A percentile compares a stretch with the other conserved stretches of the same genome.
These are phyloP conservation scores for Akabosia matsudoensis DNA, from an alignment of 1,140 invertebrate genomes.

Conservation along the genomic window DNA sequence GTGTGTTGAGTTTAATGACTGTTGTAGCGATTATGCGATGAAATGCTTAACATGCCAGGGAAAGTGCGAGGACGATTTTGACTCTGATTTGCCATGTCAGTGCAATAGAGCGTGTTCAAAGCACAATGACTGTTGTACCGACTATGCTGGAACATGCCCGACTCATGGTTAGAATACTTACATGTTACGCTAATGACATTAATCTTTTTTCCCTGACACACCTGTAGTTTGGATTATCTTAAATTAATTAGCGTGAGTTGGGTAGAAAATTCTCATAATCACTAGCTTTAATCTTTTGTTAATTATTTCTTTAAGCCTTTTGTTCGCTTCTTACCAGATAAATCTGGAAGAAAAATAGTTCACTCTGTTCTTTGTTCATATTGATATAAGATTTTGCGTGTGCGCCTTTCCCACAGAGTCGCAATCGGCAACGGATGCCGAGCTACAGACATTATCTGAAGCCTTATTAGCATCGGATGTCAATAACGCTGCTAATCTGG, in stretches of 20 bases:
- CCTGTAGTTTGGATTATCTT: too few species aligned
- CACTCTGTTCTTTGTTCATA: too few species aligned
- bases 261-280: too few species aligned
- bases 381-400: too few species aligned
- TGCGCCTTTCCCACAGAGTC: not conserved
- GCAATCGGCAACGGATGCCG: slow-evolving; percentile 57
- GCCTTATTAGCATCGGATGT: slow-evolving; percentile 66
- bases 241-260: too few species aligned
- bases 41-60: slow-evolving; percentile 34
- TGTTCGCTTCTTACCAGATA: too few species aligned
- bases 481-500: slow-evolving; percentile 64
- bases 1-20: slow-evolving; percentile 36
- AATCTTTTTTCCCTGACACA: too few species aligned
- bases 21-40: slow-evolving; percentile 33
- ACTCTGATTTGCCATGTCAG: slow-evolving; percentile 36
- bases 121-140: slow-evolving; percentile 36
- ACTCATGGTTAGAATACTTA: not conserved
- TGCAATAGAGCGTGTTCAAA: slow-evolving; percentile 36
- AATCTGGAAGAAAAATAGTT: too few species aligned
- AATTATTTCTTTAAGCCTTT: too few species aligned
- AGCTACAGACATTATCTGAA: slow-evolving; percentile 66
- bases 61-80: slow-evolving; percentile 19
- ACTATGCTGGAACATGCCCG: not conserved
- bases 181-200: not conserved
- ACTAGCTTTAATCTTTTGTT: too few species aligned